Evolutionary conservation across 92 coral and sea anemone species (phyloP).

Genomic region (Zoanthus sociatus): DNA sequence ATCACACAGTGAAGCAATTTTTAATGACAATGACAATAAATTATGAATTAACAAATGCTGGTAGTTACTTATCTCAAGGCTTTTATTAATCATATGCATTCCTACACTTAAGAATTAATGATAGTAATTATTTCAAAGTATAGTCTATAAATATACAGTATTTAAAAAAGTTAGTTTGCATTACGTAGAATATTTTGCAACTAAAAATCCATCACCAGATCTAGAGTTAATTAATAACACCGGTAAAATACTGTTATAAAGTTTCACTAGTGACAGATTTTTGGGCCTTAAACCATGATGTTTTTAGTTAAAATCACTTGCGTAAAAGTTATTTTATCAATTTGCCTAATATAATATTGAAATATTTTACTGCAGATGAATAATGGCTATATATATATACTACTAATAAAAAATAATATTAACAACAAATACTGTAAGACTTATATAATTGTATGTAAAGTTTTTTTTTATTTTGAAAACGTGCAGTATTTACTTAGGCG

Average conservation of each 20-base stretch:
- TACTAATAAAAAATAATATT: not conserved
- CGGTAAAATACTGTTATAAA: not conserved
- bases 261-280: not conserved
- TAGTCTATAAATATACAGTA: no score
- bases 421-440: not conserved
- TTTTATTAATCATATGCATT: no score
- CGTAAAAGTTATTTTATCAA: not conserved
- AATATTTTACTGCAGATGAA: not conserved
- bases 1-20: constrained; percentile 5
- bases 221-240: not conserved
- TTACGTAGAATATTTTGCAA: no score
- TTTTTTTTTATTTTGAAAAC: not conserved
- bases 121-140: no score
- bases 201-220: no score
- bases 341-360: not conserved
- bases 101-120: no score
- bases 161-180: no score
- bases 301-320: not conserved
- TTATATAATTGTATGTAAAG: not conserved
- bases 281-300: not conserved
- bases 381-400: not conserved
- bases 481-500: not conserved
- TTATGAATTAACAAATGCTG: not conserved
- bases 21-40: not conserved
- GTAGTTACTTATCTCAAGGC: no score